These are phyloP conservation scores for Ecliptopera silaceata DNA, from an alignment of 2,888 invertebrate species.

Conservation along the genomic window DNA sequence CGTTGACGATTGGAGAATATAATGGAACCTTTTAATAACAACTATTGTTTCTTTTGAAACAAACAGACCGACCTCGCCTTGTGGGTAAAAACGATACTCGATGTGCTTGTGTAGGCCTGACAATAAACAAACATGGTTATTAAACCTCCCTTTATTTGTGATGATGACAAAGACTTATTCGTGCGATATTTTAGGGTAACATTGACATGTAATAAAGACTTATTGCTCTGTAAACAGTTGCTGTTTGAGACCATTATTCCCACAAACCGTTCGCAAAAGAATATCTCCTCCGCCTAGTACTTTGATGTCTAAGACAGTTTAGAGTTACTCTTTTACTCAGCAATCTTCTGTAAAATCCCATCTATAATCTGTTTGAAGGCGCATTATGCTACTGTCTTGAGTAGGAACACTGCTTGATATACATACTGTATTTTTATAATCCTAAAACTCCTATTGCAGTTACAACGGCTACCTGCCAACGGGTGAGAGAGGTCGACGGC, in stretches of 20 bases:
- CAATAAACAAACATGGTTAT: constrained; percentile 1
- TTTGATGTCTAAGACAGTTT: too few relatives aligned
- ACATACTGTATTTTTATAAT: not conserved
- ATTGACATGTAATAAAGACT: too few relatives aligned
- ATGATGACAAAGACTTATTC: not conserved
- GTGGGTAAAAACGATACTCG: constrained; percentile 17
- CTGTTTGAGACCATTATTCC: too few relatives aligned
- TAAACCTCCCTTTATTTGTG: not conserved
- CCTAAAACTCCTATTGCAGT: constrained; percentile 69
- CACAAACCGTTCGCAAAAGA: too few relatives aligned
- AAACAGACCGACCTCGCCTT: constrained; percentile 31
- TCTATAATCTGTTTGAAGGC: too few relatives aligned
- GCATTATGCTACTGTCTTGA: too few relatives aligned
- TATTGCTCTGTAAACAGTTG: too few relatives aligned
- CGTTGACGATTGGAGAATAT: constrained; percentile 42
- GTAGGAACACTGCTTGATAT: too few relatives aligned
- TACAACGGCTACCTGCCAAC: constrained; percentile 97
- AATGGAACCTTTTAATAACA: constrained; percentile 33
- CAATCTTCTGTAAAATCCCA: too few relatives aligned
- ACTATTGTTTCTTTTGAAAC: constrained; percentile 31
- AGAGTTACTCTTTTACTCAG: too few relatives aligned
- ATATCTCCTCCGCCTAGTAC: too few relatives aligned
- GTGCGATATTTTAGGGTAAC: not conserved
- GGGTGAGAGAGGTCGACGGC: constrained; percentile 95
- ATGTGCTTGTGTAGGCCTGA: not conserved